Percentiles rank a stretch among this genome's conserved stretches.
phyloP scores from a whole-genome alignment of 2,797 vertebrate genomes.

The Danio choprae region DNA sequence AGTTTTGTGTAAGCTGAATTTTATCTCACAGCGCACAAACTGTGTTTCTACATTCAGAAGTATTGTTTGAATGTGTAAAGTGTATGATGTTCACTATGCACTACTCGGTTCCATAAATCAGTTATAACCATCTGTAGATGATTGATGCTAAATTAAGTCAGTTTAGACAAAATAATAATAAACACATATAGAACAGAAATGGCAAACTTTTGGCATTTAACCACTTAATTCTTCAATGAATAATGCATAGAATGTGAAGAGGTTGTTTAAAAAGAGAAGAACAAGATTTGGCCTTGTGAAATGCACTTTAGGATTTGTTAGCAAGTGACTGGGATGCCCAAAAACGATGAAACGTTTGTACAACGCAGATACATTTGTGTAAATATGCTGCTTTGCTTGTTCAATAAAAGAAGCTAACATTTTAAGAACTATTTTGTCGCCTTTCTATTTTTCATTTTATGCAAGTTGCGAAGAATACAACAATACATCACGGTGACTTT shows the following conservation, averaged over 20 bases:
- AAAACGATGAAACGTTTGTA: conserved; percentile 43
- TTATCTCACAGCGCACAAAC: conserved; percentile 13
- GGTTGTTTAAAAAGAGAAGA: conserved; percentile 11
- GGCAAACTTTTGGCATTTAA: conserved; percentile 22
- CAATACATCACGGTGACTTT: not conserved
- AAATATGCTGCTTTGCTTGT: conserved; percentile 81
- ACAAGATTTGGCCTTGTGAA: conserved; percentile 53
- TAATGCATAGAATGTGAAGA: conserved; percentile 35
- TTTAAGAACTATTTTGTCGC: not conserved
- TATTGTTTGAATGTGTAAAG: conserved; percentile 8
- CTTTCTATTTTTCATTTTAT: not conserved
- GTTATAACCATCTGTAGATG: conserved; percentile 7
- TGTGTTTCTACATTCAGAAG: conserved; percentile 16
- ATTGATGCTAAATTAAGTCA: conserved; percentile 7
- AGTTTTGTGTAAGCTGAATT: conserved; percentile 11
- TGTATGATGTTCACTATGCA: conserved; percentile 32
- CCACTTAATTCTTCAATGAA: conserved; percentile 6
- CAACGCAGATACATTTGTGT: conserved; percentile 67
- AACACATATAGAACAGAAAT: conserved; percentile 1
- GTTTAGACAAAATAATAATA: not conserved
- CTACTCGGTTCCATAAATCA: conserved; percentile 5
- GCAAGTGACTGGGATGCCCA: conserved; percentile 25
- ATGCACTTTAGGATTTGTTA: conserved; percentile 65
- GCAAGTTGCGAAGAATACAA: not conserved
- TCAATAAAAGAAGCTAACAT: conserved; percentile 68